Evolutionary conservation across 2,888 invertebrate species (phyloP), one percentile per base, ranked within the genome.

Genomic region (Torymus tubicola): DNA sequence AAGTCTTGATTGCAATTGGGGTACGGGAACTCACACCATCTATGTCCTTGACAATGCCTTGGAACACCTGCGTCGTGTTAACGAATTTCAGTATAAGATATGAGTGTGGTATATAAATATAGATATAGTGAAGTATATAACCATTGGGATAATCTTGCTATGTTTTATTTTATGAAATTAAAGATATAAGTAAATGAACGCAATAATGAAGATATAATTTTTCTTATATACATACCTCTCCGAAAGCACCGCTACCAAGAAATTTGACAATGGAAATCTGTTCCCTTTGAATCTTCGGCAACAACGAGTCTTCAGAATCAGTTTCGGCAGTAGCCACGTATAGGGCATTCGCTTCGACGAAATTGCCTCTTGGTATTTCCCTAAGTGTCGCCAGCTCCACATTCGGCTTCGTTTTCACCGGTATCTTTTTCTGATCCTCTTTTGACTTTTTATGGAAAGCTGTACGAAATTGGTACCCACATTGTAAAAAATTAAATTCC

Each of bases 161-260:
- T 31, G 31, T 3, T 5, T 31, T 31, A 31, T 31, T 31, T 8
- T 31, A 5, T 8, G 24, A 24, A 24, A 24, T 3, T 2, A 24
- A 24, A 24, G 3, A 24, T 24, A 24, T 24, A 2, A 2, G 2
- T 24, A 24, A 24, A 24, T 24, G 24, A 24, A n/a, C n/a, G 24
- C 24, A 24, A 24, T 24, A 24, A 24, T 24, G 3, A 3, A 24
- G 24, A 12, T 21, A 31, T 60, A 13, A 21, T 2, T 58, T 16
- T 16, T 58, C 31, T 67, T 3, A 5, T 31, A 8, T 31, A 31
- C 70, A 75, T 81, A 90, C 99, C 91, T 99, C 98, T 0, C 99
- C 99, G 88, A 99, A 99, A 0, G 98, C 98, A 0, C 99, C 99
- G 80, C 97, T 96, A 0, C 99, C 99, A 73, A 99, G 92, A 89